Conservation (phyloP, 1,140 invertebrate species). For the Rhynchophorus ferrugineus region DNA sequence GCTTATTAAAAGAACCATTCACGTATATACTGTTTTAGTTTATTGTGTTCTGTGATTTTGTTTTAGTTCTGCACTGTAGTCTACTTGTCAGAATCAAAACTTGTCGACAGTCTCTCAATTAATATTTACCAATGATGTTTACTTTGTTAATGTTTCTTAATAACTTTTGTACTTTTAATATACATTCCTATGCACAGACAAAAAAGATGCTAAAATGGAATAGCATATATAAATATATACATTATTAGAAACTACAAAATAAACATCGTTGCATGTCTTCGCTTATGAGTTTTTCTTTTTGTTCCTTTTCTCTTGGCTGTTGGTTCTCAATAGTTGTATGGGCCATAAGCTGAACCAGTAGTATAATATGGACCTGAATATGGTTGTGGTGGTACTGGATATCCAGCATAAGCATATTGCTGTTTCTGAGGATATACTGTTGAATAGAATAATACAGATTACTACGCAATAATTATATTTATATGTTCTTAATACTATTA, state of each 20-base stretch:
- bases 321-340: slow-evolving; percentile 82
- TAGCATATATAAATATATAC: background rate
- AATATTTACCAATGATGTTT: background rate
- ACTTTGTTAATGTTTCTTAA: background rate
- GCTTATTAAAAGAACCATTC: too few relatives aligned
- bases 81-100: too few relatives aligned
- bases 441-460: slow-evolving; percentile 28
- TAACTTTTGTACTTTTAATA: background rate
- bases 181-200: background rate
- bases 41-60: too few relatives aligned
- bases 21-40: too few relatives aligned
- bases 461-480: background rate
- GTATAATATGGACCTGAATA: slow-evolving; percentile 80
- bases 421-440: slow-evolving; percentile 90
- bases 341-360: slow-evolving; percentile 79
- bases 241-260: slow-evolving; percentile 1
- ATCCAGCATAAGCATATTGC: slow-evolving; percentile 80
- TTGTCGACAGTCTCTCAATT: too few relatives aligned
- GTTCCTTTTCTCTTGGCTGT: background rate
- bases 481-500: too few relatives aligned
- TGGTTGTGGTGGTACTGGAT: slow-evolving; percentile 63
- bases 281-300: background rate
- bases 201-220: background rate
- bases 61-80: too few relatives aligned
- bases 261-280: slow-evolving; percentile 1